These are phyloP conservation scores for Drosophila yakuba DNA, from an alignment of 1,140 invertebrate species.

Conservation along the genomic window DNA sequence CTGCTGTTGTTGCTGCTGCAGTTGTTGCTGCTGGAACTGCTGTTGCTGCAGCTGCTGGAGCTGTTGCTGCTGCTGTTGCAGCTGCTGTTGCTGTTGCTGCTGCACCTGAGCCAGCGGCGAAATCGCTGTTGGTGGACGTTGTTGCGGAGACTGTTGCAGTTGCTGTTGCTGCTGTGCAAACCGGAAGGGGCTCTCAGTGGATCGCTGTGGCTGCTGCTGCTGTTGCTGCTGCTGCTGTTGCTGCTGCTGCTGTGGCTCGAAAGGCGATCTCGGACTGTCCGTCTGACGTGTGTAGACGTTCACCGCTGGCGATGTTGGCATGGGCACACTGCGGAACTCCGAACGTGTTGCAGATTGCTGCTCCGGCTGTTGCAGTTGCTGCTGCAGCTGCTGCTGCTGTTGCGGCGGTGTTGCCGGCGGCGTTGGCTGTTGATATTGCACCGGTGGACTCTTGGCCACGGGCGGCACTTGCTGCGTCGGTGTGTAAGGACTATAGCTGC, in stretches of 20 bases:
- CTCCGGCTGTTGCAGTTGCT: constrained; percentile 20
- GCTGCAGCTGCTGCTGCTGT: constrained; percentile 36
- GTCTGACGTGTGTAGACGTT: constrained; percentile 77
- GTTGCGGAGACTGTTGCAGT: constrained; percentile 39
- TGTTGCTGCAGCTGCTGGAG: constrained; percentile 54
- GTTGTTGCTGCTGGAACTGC: constrained; percentile 11
- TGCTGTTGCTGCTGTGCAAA: constrained; percentile 57
- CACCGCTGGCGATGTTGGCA: constrained; percentile 70
- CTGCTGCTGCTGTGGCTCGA: constrained; percentile 45
- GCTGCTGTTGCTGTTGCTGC: constrained; percentile 34
- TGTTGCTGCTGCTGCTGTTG: constrained; percentile 30
- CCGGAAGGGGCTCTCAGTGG: constrained; percentile 71
- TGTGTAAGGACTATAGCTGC: constrained; percentile 47
- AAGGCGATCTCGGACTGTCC: constrained; percentile 69
- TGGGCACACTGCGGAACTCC: constrained; percentile 76
- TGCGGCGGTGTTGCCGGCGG: constrained; percentile 56
- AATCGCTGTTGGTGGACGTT: constrained; percentile 44
- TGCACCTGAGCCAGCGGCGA: constrained; percentile 68
- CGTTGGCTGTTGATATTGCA: constrained; percentile 44
- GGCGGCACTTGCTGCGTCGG: constrained; percentile 20
- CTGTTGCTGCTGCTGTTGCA: constrained; percentile 43
- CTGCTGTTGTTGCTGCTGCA: constrained; percentile 52
- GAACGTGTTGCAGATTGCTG: constrained; percentile 35
- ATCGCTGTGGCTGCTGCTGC: constrained; percentile 47
- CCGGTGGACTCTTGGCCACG: constrained; percentile 45